Evolutionary conservation across 2,113 vertebrate species (phyloP), one percentile per base, ranked within the genome.

Genomic region (Mustela lutreola): DNA sequence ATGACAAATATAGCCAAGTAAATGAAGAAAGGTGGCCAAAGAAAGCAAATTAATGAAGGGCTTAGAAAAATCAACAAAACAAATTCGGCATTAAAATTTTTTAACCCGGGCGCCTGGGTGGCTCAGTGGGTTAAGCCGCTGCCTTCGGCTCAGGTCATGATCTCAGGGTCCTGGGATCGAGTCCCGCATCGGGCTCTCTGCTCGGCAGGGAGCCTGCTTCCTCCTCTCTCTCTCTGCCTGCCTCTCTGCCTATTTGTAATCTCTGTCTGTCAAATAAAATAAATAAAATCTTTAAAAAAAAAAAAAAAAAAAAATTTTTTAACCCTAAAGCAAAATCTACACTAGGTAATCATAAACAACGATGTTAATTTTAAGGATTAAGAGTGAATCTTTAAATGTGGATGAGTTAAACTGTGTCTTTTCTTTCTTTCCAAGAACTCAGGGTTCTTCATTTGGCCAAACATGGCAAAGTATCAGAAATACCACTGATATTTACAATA

Each of bases 1-100:
- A 94, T 81, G 33, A 84, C 45, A 80, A 94, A 65, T 58, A 78
- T 93, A 95, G 16, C 22, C 73, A 96, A 79, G 15, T 39, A 95
- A 80, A 75, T 67, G 42, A 79, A 58, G 22, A 53, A 71, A 89
- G 19, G 21, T 16, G 91, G n/a, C 18, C 42, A 39, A 78, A 85
- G 28, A 89, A 95, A 87, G 21, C 56, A 80, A 97, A 94, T 50
- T 76, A 93, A 84, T 56, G 11, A 80, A 63, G 36, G 22, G 11
- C n/a, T 76, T 83, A 76, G 45, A 50, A 73, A 94, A 97, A 87
- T 84, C 48, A 94, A 85, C 12, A 80, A n/a, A 53, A 82, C 33
- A 79, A 96, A 60, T 4, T 16, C 2, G 56, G 33, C 31, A 76
- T 81, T 90, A 80, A 95, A 88, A 73, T 93, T 65, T 89, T 48